phyloP scores from a whole-genome alignment of 2,113 vertebrate genomes.

The Sphaerodactylus townsendi region DNA sequence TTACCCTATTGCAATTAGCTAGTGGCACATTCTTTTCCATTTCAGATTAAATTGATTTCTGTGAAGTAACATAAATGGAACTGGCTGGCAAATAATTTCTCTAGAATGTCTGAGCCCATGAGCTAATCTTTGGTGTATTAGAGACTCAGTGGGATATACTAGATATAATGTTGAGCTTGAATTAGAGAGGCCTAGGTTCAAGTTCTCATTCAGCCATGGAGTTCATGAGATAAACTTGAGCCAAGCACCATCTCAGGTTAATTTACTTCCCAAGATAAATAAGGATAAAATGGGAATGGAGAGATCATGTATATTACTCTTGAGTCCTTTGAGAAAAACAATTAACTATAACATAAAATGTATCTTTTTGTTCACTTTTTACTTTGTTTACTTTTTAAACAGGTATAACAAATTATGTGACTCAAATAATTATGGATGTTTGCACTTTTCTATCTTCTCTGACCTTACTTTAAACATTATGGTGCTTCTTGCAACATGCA shows the following conservation, averaged over 20 bases:
- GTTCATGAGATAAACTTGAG: background rate
- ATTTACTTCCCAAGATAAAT: background rate
- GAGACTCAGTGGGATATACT: background rate
- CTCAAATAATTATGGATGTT: background rate
- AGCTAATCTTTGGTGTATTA: background rate
- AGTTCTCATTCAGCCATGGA: background rate
- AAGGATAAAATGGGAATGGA: background rate
- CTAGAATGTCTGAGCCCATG: background rate
- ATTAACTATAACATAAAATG: background rate
- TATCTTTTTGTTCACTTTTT: background rate
- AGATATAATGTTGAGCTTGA: background rate
- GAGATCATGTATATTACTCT: background rate
- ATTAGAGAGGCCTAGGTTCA: background rate
- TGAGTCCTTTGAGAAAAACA: background rate
- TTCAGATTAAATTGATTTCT: background rate
- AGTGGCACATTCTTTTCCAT: background rate
- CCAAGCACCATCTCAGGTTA: background rate
- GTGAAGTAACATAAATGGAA: background rate
- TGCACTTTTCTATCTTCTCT: background rate
- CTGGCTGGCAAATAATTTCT: background rate
- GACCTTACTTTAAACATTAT: no score
- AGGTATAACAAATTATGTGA: background rate
- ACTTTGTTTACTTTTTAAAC: background rate
- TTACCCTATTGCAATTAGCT: background rate
- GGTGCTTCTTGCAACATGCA: no score